phyloP scores from a whole-genome alignment of 1,140 invertebrate genomes.

The Drosophila trapezifrons region DNA sequence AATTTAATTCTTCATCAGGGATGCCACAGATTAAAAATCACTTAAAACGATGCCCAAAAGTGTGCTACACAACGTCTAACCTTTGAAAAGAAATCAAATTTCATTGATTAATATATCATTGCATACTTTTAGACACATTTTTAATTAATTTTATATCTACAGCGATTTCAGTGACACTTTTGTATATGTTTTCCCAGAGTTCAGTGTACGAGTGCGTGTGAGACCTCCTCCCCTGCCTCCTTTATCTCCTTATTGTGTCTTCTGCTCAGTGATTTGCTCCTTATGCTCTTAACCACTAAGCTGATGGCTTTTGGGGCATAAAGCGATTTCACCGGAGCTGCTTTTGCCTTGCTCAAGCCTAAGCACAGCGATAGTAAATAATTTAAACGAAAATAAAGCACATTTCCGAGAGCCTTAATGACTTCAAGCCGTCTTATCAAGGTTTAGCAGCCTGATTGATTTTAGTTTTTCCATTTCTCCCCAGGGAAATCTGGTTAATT shows the following conservation, averaged over 20 bases:
- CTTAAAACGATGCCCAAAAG: no score
- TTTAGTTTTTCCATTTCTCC: conserved; percentile 33
- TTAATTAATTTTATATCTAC: neutral
- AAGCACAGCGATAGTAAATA: conserved; percentile 15
- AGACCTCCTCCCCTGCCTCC: neutral
- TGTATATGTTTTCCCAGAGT: neutral
- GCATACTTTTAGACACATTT: neutral
- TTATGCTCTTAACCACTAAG: conserved; percentile 60
- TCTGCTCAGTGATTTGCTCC: conserved; percentile 55
- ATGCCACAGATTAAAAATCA: no score
- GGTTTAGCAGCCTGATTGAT: conserved; percentile 14
- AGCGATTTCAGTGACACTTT: rapidly evolving
- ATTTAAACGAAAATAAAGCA: conserved; percentile 17
- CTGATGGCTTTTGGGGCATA: conserved; percentile 46
- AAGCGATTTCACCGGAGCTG: conserved; percentile 27
- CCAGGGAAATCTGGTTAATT: conserved; percentile 17
- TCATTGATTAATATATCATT: neutral
- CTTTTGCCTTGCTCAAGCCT: conserved; percentile 13
- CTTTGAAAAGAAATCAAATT: no score
- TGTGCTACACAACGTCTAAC: no score
- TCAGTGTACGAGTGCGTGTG: conserved; percentile 14
- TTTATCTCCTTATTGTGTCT: conserved; percentile 30
- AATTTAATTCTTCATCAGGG: no score
- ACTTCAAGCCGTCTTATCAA: conserved; percentile 10
- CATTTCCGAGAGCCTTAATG: neutral